Base-by-base conservation (phyloP, 2,888 invertebrate genomes). In the Dione vanillae region DNA sequence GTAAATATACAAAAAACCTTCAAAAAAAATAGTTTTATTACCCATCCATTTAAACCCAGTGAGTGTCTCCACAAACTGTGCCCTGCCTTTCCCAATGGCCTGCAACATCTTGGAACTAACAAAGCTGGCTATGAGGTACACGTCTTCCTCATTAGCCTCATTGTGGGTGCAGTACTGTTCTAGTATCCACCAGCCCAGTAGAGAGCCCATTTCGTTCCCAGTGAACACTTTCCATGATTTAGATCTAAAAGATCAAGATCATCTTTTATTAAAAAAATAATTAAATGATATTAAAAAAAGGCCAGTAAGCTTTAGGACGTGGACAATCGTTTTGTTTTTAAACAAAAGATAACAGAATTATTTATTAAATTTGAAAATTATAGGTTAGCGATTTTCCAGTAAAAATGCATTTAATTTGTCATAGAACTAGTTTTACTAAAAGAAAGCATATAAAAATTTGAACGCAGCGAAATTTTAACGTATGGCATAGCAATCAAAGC, bases 31-130 rank as follows among this genome's bases (percentile, higher is more conserved):
- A 43, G n/a, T n/a, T n/a, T 9, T 52, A 3, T 85, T 75, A 91
- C 98, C 99, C 97, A 99, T 99, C 99, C 99, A 99, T 84, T 99
- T 99, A 85, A 99, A 99, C 0, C 99, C 99, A 0, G 99, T 99
- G 66, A 99, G 94, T 0, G 99, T 99, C 91, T 99, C 99, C 74
- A 94, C 87, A 75, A 95, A 95, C 78, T 95, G 94, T 70, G 97
- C 98, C 82, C 97, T 97, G 0, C 94, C 94, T 58, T 94, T 92
- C 0, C 97, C 96, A 84, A 99, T 97, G 0, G 98, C 95, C 40
- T 95, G 91, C 59, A 99, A 91, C 85, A 99, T 97, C 92, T 98
- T 99, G 16, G 99, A 99, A 74, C 99, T 99, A 45, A 99, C 99
- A 1, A 99, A 97, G 82, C 99, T 99, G 65, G 98, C 96, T 61